phyloP scores from a whole-genome alignment of 2,888 invertebrate genomes.

The Venusia cambrica region DNA sequence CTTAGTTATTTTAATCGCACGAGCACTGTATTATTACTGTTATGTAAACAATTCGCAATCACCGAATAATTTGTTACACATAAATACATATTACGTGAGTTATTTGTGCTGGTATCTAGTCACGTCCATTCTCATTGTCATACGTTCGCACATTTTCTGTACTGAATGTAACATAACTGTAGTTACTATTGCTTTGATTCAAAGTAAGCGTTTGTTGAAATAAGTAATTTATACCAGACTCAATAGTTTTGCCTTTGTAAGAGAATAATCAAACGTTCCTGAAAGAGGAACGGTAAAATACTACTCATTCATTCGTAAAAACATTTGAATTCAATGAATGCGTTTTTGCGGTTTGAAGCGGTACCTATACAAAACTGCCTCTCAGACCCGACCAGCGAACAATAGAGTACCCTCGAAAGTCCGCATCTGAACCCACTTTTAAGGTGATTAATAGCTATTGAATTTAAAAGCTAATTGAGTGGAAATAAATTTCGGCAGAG shows the following conservation, averaged over 20 bases:
- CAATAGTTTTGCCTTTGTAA: not conserved
- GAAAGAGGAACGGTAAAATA: not conserved
- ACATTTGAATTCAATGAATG: too few species aligned
- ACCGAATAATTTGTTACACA: conserved; percentile 19
- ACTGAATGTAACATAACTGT: conserved; percentile 25
- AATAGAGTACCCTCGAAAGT: too few species aligned
- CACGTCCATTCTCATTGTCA: conserved; percentile 31
- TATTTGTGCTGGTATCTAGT: conserved; percentile 28
- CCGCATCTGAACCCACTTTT: too few species aligned
- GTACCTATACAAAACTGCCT: too few species aligned
- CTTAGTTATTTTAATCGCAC: conserved; percentile 33
- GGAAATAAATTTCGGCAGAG: too few species aligned
- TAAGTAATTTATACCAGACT: conserved; percentile 11
- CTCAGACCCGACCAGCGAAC: too few species aligned
- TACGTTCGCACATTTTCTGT: conserved; percentile 27
- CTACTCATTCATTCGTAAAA: too few species aligned
- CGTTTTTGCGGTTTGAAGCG: too few species aligned
- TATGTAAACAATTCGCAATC: conserved; percentile 23
- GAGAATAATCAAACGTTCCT: not conserved
- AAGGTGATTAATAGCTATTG: too few species aligned
- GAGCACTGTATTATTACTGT: conserved; percentile 29
- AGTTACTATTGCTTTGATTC: conserved; percentile 22
- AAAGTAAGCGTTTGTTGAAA: conserved; percentile 16
- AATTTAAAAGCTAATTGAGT: too few species aligned
- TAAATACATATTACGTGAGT: conserved; percentile 16